These are phyloP conservation scores for Lethocerus indicus DNA, from an alignment of 1,140 invertebrate genomes.

Conservation along the genomic window DNA sequence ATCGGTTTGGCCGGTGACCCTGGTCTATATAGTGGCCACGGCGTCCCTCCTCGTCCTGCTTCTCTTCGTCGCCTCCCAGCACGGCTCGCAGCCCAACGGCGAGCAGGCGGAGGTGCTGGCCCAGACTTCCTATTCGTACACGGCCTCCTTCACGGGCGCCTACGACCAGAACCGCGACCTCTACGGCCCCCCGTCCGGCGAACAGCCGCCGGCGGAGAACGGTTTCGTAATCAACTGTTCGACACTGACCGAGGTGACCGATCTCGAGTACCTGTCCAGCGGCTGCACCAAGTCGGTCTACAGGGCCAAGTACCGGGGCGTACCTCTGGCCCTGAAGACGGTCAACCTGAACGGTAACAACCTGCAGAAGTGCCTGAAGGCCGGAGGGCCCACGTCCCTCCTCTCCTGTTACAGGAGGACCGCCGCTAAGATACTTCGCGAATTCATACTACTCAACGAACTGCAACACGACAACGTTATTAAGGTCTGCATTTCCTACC, in stretches of 20 bases:
- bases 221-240: constrained; percentile 19
- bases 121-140: too few species aligned
- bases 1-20: too few species aligned
- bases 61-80: too few species aligned
- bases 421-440: constrained; percentile 23
- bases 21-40: too few species aligned
- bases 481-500: too few species aligned
- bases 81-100: too few species aligned
- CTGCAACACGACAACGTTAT: constrained; percentile 18
- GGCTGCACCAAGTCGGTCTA: constrained; percentile 34
- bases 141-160: too few species aligned
- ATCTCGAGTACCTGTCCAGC: constrained; percentile 21
- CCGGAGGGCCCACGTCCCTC: constrained; percentile 9
- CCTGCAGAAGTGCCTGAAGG: constrained; percentile 23
- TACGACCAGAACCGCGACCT: too few species aligned
- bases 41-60: too few species aligned
- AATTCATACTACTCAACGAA: constrained; percentile 18
- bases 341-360: constrained; percentile 28
- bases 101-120: too few species aligned
- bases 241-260: constrained; percentile 13
- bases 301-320: constrained; percentile 21
- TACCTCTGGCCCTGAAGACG: constrained; percentile 27
- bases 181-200: too few species aligned
- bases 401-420: constrained; percentile 24
- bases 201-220: too few species aligned